Base-by-base conservation (phyloP, 1,140 invertebrate genomes). In the Bombus terrestris region DNA sequence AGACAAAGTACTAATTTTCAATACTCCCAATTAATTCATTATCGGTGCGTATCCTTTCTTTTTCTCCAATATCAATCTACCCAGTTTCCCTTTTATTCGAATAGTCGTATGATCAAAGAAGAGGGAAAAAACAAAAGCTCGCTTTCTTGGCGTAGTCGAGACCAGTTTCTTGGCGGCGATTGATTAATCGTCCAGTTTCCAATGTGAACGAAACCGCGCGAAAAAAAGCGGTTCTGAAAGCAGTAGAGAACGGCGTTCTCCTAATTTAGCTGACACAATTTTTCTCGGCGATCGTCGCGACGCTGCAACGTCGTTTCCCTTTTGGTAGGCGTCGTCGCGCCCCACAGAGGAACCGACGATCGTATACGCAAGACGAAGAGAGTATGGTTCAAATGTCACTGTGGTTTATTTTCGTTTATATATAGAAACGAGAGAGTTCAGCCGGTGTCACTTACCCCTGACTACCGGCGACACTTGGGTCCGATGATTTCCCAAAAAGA, bases 321-420 rank as follows among this genome's bases (percentile, higher is more conserved):
- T 91, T 87, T 68, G 79, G 86, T 77, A 57, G 59, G 37, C 81
- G 74, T 69, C 74, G 71, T 32, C 64, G 47, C 79, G 62, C 18
- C 72, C 35, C 53, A 43, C n/a, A 71, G 85, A 74, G 86, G 82
- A 81, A 39, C 22, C 37, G 88, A 39, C 57, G 87, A 83, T 66
- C 77, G 73, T 10, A 59, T 25, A 85, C 82, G 71, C 43, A 68
- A 57, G 71, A 83, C 64, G 74, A 77, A 73, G 90, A 81, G 76
- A 83, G 89, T 86, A 86, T 84, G 90, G 93, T 93, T 94, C 91
- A 93, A 93, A 94, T 93, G 93, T 93, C 92, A 93, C 69, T 88
- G 71, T 94, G 91, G 79, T 95, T 95, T 94, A 94, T 95, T 95
- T 94, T 92, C 87, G 88, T 94, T 94, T 95, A 94, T 94, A 94